Evolutionary conservation across 2,888 invertebrate species (phyloP).

Genomic region (Hirtodrosophila cameraria): DNA sequence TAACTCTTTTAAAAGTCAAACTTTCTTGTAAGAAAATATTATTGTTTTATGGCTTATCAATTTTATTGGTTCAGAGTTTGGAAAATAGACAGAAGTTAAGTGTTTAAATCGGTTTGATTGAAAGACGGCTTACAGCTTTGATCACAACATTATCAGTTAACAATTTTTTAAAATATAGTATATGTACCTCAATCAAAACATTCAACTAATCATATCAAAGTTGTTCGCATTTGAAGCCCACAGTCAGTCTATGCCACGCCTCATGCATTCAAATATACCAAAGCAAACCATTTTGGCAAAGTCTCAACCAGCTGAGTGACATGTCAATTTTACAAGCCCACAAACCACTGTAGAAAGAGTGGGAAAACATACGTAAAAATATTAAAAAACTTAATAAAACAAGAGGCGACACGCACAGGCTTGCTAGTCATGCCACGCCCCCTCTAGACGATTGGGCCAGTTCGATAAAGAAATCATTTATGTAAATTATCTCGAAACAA

Average conservation of each 20-base stretch:
- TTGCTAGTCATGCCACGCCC: conserved; percentile 59
- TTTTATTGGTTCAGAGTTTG: no score
- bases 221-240: not conserved
- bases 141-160: no score
- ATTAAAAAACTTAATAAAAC: conserved; percentile 10
- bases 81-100: no score
- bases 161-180: no score
- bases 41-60: no score
- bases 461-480: conserved; percentile 79
- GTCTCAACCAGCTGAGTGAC: conserved; percentile 50
- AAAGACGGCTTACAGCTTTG: no score
- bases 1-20: no score
- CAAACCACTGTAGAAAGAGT: conserved; percentile 31
- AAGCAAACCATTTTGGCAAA: conserved; percentile 12
- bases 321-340: conserved; percentile 57
- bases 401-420: conserved; percentile 48
- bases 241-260: conserved; percentile 46
- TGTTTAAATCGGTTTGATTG: no score
- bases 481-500: conserved; percentile 66
- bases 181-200: no score
- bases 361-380: conserved; percentile 45
- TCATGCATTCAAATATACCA: conserved; percentile 8
- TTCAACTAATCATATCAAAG: no score
- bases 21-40: no score
- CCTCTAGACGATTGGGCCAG: conserved; percentile 61